Conservation (phyloP, 2,888 invertebrate genomes). For the Boloria selene region DNA sequence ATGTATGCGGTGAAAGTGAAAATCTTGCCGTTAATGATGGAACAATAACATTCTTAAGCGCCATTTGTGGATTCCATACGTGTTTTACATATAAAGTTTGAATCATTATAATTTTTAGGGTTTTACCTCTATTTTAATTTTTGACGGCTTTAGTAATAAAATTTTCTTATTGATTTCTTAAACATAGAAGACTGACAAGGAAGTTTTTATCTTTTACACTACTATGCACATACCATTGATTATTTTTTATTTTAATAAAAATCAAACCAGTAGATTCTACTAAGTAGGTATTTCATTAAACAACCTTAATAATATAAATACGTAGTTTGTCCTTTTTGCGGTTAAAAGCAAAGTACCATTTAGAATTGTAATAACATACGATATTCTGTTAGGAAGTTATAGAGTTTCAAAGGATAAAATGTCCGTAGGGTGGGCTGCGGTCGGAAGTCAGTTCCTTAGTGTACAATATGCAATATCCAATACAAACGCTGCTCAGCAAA, state of each 20-base stretch:
- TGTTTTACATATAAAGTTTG: constrained; percentile 7
- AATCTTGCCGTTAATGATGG: constrained; percentile 29
- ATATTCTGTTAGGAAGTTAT: constrained; percentile 33
- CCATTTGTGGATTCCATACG: constrained; percentile 12
- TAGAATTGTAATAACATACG: constrained; percentile 21
- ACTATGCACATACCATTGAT: too few relatives aligned
- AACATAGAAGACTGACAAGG: too few relatives aligned
- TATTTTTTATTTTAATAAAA: too few relatives aligned
- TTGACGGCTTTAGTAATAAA: neutral
- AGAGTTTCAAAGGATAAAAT: constrained; percentile 24
- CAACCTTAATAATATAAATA: neutral
- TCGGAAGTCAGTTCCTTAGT: constrained; percentile 34
- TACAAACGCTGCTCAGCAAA: neutral
- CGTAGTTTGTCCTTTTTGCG: neutral
- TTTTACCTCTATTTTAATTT: neutral
- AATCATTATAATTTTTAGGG: constrained; percentile 7
- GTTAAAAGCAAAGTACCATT: constrained; percentile 19
- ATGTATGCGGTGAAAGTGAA: constrained; percentile 34
- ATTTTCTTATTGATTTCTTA: too few relatives aligned
- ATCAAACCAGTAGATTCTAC: too few relatives aligned
- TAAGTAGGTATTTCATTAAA: neutral
- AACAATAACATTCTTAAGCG: constrained; percentile 35
- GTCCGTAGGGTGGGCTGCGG: constrained; percentile 30
- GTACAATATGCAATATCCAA: neutral
- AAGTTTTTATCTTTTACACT: too few relatives aligned